Base-by-base conservation (phyloP, 2,888 invertebrate genomes). In the Zele albiditarsus region DNA sequence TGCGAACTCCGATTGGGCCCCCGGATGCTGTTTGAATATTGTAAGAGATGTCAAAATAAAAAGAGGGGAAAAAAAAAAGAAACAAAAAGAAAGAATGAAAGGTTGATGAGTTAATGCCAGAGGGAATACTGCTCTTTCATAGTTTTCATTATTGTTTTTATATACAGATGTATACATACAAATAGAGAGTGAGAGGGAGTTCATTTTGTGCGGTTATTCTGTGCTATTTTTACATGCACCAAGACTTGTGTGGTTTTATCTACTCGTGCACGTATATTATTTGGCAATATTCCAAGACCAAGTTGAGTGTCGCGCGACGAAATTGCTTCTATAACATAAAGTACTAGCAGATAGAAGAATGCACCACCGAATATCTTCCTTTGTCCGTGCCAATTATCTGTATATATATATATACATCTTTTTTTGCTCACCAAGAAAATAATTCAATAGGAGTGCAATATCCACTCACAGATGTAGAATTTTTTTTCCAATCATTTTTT, bases 291-390 rank as follows among this genome's bases (percentile, higher is more conserved):
- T 53, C 69, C 70, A 63, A 57, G n/a, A 63, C 62, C 23, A 25
- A 74, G 69, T 63, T 63, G 74, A 69, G 69, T 74, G 57, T 69
- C 69, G 69, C n/a, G 62, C 74, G 25, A 49, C 25, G 25, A 70
- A 74, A 74, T 74, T 74, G 69, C 74, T 71, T 62, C 25, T 71
- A 53, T 63, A 69, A 69, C 69, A 74, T 74, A 74, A 74, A 74
- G 49, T 69, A 70, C 62, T 62, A 23, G 12, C 33, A 20, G 14
- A 53, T 12, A 69, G 31, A 57, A 57, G 12, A 69, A 57, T 57
- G 31, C 5, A 5, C 23, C 67, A 27, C 20, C 5, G 53, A 53
- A 53, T 53, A 23, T 23, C 20, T 23, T 23, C 8, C 8, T 20
- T 53, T 53, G 53, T 53, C 53, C 20, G 1, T 53, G 20, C n/a